Percentiles rank a stretch among this genome's conserved stretches.
These are phyloP conservation scores for Chloroclystis v-ata DNA, from an alignment of 2,888 invertebrate genomes.

Conservation along the genomic window DNA sequence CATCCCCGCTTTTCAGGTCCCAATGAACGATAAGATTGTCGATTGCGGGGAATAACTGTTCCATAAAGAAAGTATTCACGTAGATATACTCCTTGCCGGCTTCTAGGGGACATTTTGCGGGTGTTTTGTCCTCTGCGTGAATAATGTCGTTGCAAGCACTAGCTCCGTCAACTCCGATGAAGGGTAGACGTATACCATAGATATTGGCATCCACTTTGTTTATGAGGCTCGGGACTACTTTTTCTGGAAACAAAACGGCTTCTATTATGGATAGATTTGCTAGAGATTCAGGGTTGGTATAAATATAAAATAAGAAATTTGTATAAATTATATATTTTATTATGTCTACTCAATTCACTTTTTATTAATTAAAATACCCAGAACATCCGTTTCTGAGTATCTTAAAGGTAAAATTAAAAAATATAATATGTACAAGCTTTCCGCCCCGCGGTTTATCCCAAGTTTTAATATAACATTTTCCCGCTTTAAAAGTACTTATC, in stretches of 20 bases:
- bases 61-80: conserved; percentile 75
- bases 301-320: too few species aligned
- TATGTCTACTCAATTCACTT: too few species aligned
- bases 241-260: conserved; percentile 52
- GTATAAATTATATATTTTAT: too few species aligned
- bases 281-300: too few species aligned
- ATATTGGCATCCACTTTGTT: conserved; percentile 76
- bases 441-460: too few species aligned
- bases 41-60: conserved; percentile 61
- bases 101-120: conserved; percentile 81
- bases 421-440: too few species aligned
- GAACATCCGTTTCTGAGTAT: too few species aligned
- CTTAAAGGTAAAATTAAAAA: too few species aligned
- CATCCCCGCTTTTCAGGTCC: conserved; percentile 69
- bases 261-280: too few species aligned
- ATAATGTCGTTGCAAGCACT: conserved; percentile 41
- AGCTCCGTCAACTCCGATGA: conserved; percentile 77
- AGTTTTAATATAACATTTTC: too few species aligned
- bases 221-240: conserved; percentile 65
- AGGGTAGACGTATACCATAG: conserved; percentile 81
- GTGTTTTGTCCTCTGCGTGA: conserved; percentile 48
- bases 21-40: conserved; percentile 74
- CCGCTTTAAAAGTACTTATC: too few species aligned
- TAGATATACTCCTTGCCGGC: conserved; percentile 82
- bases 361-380: too few species aligned